These are phyloP conservation scores for Equus quagga DNA, from an alignment of 2,113 vertebrate genomes.

Conservation along the genomic window DNA sequence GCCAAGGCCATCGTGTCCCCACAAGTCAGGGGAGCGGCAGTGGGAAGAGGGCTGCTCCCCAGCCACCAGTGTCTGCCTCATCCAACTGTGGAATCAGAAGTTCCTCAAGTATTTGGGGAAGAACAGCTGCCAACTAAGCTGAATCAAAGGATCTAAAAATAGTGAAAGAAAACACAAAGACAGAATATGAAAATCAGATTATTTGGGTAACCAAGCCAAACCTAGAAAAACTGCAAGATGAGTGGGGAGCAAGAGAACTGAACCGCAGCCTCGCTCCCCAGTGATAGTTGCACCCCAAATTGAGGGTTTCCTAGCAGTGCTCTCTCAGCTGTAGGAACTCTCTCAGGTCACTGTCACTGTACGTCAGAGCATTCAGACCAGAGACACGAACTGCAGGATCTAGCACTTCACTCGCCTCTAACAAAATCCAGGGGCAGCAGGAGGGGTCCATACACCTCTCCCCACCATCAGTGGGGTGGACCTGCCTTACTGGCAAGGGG, in stretches of 20 bases:
- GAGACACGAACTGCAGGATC: too few relatives aligned
- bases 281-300: not conserved
- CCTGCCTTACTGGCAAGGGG: not conserved
- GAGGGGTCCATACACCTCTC: not conserved
- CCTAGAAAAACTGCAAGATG: conserved; percentile 47
- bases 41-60: not conserved
- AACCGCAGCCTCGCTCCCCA: not conserved
- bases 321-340: not conserved
- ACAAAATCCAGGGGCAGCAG: not conserved
- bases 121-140: conserved; percentile 48
- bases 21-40: not conserved
- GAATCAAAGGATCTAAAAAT: conserved; percentile 75
- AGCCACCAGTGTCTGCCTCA: not conserved
- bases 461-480: too few relatives aligned
- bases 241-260: not conserved
- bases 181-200: conserved; percentile 68
- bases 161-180: conserved; percentile 70
- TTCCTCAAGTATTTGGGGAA: conserved; percentile 53
- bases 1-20: rapidly evolving
- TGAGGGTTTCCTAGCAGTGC: not conserved
- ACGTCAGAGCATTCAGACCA: not conserved
- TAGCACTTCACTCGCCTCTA: too few relatives aligned
- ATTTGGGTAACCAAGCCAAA: conserved; percentile 55
- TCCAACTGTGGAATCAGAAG: not conserved
- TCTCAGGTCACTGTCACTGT: not conserved